Percentiles rank a stretch among this genome's conserved stretches.
These are phyloP conservation scores for Osmerus mordax DNA, from an alignment of 2,113 vertebrate species.

Conservation along the genomic window DNA sequence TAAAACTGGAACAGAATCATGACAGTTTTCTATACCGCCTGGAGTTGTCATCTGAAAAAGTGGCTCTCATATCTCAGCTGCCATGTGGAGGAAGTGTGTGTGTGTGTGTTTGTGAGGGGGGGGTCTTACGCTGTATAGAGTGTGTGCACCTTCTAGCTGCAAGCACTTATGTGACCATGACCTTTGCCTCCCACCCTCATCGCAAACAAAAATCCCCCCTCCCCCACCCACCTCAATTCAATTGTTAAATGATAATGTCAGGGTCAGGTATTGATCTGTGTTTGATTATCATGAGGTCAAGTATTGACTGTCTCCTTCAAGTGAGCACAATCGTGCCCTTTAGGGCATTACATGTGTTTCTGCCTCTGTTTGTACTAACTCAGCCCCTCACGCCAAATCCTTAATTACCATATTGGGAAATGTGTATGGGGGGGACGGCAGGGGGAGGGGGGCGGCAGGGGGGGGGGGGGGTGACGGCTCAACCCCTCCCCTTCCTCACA, in stretches of 20 bases:
- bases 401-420: slow-evolving; percentile 11
- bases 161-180: background rate
- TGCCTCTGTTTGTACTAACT: slow-evolving; percentile 9
- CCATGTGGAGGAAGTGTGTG: background rate
- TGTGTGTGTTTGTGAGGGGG: background rate
- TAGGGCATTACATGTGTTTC: slow-evolving; percentile 42
- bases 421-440: slow-evolving; percentile 2
- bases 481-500: slow-evolving; percentile 29
- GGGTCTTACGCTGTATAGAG: background rate
- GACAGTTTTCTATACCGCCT: too few relatives aligned
- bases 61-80: background rate
- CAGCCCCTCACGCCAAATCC: slow-evolving; percentile 4
- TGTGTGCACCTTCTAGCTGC: slow-evolving; percentile 10
- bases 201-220: too few relatives aligned
- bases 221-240: slow-evolving; percentile 24
- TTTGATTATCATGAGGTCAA: slow-evolving; percentile 58
- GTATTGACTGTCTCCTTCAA: slow-evolving; percentile 45
- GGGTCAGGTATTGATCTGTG: slow-evolving; percentile 47
- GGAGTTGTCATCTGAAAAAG: background rate
- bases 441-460: background rate
- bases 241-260: slow-evolving; percentile 51
- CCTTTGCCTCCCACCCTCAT: too few relatives aligned
- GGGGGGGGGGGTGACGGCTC: background rate
- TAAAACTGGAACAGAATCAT: background rate
- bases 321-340: slow-evolving; percentile 43